Evolutionary conservation across 2,113 vertebrate species (phyloP), one percentile per base, ranked within the genome.

Genomic region (Donacobius atricapilla): DNA sequence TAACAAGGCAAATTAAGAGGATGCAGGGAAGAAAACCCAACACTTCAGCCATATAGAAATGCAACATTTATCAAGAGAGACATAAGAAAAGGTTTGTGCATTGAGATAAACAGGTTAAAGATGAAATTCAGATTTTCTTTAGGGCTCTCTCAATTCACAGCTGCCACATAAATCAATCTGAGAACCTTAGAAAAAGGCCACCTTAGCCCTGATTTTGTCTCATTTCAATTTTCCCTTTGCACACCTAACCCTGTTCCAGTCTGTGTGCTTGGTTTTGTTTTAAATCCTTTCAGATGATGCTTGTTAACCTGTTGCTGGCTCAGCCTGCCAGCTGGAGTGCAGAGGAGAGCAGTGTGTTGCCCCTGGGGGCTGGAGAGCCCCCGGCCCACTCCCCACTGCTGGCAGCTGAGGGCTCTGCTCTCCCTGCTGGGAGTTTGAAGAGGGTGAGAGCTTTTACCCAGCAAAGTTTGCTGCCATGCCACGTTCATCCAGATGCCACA

Each of bases 381-480:
- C 54, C 0, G 27, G 25, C 70, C 35, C 0, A 0, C 33, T 87
- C 73, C 40, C 35, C 35, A 17, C 25, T 3, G 2, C 40, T 0
- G 0, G 30, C 45, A 42, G 47, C 75, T 5, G 16, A 71, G 53
- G 24, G 21, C 47, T 88, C 48, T 57, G 61, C 66, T 64, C 45
- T 66, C 23, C 23, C 63, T 75, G 58, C 44, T 50, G 24, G 9
- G 42, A 12, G 22, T 7, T 40, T 39, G 68, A 40, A 40, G 68
- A 51, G 35, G 51, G 60, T 0, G 7, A 25, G 31, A 40, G 70
- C 45, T 76, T 68, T 31, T 45, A 15, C 78, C 45, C 60, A 19
- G 40, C 37, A 2, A 82, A 42, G 20, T 37, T 40, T 45, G 24
- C 25, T 65, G 35, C 63, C 3, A 0, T 39, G 44, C 27, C 27